Evolutionary conservation across 23 tunicate species (phyloP), one percentile per base, ranked within the genome.

Genomic region (Ascidia mentula): DNA sequence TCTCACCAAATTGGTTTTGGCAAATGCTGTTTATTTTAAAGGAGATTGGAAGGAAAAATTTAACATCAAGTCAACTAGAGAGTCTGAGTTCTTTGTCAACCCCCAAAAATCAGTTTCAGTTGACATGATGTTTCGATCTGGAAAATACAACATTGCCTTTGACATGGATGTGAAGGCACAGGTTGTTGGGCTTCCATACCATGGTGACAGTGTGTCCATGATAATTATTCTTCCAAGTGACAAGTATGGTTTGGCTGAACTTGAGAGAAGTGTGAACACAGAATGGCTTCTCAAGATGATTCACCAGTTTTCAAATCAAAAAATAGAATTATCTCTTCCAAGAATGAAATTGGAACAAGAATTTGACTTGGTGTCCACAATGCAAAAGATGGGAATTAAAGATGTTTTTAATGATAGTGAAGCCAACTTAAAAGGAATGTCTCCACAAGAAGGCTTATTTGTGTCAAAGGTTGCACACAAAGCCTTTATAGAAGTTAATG

Each of bases 21-120:
- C 85, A 33, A 87, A 87, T 78, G 97, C 97, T 3, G 69, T 92
- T 12, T 92, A 92, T 45, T 92, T 92, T 69, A 92, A 92, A 87
- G 97, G 97, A 39, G 77, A 78, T 31, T 92, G 97, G 97, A 38
- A 31, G 60, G 73, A 87, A 22, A 80, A 82, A 77, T 92, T 92
- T 82, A 36, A 87, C 37, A 20, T 45, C 2, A 42, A 39, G 18
- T 17, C 6, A 5, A 92, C 97, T 40, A 40, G 31, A 2, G 31
- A 39, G 36, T 4, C 37, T 38, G 74, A 82, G 60, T 92, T 92
- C 45, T 42, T 81, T 77, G 38, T 79, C 32, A 8, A 33, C 7
- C 76, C 77, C 20, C 33, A 38, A 0, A 74, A 79, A 40, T 45
- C 2, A 33, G 61, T 0, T 15, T 70, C 87, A 74, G 92, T 87